Evolutionary conservation across 2,797 vertebrate genomes (phyloP), one percentile per base, ranked within the genome.

Genomic region (Sebastes trivittatus): DNA sequence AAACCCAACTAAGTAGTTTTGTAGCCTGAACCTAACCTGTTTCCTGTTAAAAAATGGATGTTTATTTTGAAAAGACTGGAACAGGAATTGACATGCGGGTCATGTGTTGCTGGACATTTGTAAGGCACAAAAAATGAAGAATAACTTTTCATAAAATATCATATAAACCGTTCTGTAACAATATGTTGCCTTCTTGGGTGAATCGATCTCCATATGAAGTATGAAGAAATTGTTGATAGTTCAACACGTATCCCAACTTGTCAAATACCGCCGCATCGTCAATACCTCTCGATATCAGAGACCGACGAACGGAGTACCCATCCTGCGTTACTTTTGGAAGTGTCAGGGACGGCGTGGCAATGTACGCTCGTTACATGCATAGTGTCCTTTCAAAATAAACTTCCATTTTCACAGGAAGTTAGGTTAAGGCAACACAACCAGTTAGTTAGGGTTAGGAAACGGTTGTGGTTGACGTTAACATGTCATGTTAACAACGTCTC

Each of bases 51-150:
- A 46, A 46, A 52, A 52, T 1, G 0, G 46, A 52, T 8, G 8
- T 52, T n/a, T 52, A 52, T 52, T 52, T 52, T 1, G 18, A 52
- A 52, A 52, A 52, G 4, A n/a, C 18, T 52, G 18, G 46, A 52
- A 20, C 7, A 1, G 46, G 18, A 49, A 49, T 20, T 49, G 46
- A 49, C 46, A 49, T 0, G 46, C 7, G 1, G 0, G 7, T 20
- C 1, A 20, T 0, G 18, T 49, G 46, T 49, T 46, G 42, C 42
- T 46, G 42, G 42, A 3, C 42, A 46, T 46, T 49, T 20, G 46
- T 49, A 49, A 49, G 46, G 46, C 46, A 9, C 18, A 49, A 49
- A 20, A 49, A 20, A 49, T 49, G 0, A 49, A 18, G 16, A n/a
- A 52, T 1, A 52, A 52, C 46, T n/a, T 52, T 52, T 1, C 7